Percentiles rank a stretch among this genome's conserved stretches.
These are phyloP conservation scores for Metopia argyrocephala DNA, from an alignment of 2,888 invertebrate genomes.

Conservation along the genomic window DNA sequence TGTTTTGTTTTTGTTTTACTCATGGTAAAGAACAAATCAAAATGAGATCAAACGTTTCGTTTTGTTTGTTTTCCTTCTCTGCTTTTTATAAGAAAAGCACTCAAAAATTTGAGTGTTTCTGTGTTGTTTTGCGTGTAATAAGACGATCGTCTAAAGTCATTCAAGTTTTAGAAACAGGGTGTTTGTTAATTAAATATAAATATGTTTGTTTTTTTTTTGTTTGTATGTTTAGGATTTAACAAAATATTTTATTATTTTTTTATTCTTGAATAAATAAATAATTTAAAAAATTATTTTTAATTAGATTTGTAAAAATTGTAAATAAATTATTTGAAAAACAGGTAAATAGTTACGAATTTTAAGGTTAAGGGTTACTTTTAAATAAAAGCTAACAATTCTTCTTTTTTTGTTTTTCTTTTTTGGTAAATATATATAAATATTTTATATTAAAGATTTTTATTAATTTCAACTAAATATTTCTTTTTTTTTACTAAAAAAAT, in stretches of 20 bases:
- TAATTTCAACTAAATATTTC: conserved; percentile 2
- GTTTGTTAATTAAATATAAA: not conserved
- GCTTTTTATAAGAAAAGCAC: too few relatives aligned
- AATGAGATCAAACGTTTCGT: too few relatives aligned
- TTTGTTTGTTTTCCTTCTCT: too few relatives aligned
- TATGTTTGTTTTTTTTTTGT: conserved; percentile 5
- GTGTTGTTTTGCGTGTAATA: too few relatives aligned
- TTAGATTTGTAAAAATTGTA: conserved; percentile 43
- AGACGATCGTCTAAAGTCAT: too few relatives aligned
- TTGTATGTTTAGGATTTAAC: too few relatives aligned
- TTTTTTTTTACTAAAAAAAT: conserved; percentile 3
- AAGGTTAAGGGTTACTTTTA: not conserved
- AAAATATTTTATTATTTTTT: too few relatives aligned
- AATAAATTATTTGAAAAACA: conserved; percentile 51
- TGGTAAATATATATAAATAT: conserved; percentile 21
- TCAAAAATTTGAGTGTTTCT: too few relatives aligned
- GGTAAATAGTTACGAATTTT: conserved; percentile 60
- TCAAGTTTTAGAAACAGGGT: too few relatives aligned
- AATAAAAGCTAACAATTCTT: conserved; percentile 53
- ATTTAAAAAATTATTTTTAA: not conserved
- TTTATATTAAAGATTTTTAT: conserved; percentile 6
- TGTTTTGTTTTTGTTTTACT: too few relatives aligned
- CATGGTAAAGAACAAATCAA: too few relatives aligned
- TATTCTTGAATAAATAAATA: too few relatives aligned
- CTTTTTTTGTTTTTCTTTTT: not conserved